Percentiles rank a stretch among this genome's conserved stretches.
Conservation (phyloP, 92 coral and sea anemone species). For the Porites cylindrica region DNA sequence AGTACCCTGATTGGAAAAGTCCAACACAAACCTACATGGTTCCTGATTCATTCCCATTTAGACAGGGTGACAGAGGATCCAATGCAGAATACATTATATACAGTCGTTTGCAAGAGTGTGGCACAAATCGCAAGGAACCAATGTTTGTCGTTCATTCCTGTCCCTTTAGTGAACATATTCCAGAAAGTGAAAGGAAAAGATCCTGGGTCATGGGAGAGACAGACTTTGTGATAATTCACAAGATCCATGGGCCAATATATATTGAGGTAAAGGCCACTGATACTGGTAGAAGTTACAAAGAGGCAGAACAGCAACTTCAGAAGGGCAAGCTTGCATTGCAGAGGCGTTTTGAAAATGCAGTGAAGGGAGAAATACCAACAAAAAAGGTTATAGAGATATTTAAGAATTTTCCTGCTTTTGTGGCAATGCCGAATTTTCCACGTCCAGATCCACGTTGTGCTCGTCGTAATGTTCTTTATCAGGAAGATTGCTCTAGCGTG, state of each 20-base stretch:
- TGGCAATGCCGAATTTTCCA: slow-evolving; percentile 66
- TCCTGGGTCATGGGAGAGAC: slow-evolving; percentile 59
- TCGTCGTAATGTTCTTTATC: slow-evolving; percentile 11
- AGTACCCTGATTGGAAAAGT: neutral
- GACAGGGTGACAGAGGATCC: neutral
- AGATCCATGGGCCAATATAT: slow-evolving; percentile 36
- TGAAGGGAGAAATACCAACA: neutral
- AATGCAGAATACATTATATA: slow-evolving; percentile 42
- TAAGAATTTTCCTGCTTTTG: slow-evolving; percentile 57
- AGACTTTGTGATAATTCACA: slow-evolving; percentile 69
- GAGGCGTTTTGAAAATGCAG: neutral
- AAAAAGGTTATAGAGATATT: neutral
- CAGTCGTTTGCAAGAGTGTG: slow-evolving; percentile 20
- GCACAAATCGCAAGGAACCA: slow-evolving; percentile 11
- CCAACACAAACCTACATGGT: neutral
- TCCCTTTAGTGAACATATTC: slow-evolving; percentile 14
- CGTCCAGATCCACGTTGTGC: neutral
- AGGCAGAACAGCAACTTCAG: slow-evolving; percentile 33
- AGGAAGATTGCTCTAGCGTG: slow-evolving; percentile 63
- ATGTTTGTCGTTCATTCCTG: slow-evolving; percentile 67
- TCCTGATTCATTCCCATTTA: neutral
- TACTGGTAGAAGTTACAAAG: neutral
- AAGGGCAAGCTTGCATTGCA: slow-evolving; percentile 22
- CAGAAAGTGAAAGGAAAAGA: neutral
- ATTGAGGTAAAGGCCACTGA: slow-evolving; percentile 59